phyloP scores from a whole-genome alignment of 92 coral and sea anemone genomes.

The Palythoa caribaeorum region DNA sequence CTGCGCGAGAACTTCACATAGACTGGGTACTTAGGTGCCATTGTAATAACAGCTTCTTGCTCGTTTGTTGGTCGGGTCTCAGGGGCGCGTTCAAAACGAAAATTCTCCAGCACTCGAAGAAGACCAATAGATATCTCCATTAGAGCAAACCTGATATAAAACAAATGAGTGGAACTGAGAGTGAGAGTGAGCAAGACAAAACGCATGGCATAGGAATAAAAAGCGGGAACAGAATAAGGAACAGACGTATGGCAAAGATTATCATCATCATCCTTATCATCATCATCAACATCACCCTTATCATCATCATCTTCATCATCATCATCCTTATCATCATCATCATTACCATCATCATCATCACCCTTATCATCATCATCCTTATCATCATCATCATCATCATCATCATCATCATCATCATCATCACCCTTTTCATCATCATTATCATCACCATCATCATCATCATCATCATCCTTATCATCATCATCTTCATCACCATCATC shows the following conservation, averaged over 20 bases:
- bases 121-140: slow-evolving; percentile 33
- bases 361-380: no score
- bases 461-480: no score
- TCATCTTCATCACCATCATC: no score
- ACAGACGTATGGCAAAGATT: background rate
- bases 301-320: background rate
- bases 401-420: background rate
- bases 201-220: background rate
- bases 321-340: background rate
- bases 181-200: background rate
- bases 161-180: no score
- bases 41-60: slow-evolving; percentile 18
- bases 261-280: no score
- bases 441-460: no score
- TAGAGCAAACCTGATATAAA: slow-evolving; percentile 7
- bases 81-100: slow-evolving; percentile 37
- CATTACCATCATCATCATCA: background rate
- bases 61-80: slow-evolving; percentile 39
- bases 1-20: slow-evolving; percentile 22
- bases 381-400: background rate
- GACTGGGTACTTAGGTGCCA: slow-evolving; percentile 33
- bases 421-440: no score
- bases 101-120: slow-evolving; percentile 4
- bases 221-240: no score
- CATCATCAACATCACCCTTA: no score